Conservation (phyloP, 2,113 vertebrate genomes). For the Prunella himalayana region DNA sequence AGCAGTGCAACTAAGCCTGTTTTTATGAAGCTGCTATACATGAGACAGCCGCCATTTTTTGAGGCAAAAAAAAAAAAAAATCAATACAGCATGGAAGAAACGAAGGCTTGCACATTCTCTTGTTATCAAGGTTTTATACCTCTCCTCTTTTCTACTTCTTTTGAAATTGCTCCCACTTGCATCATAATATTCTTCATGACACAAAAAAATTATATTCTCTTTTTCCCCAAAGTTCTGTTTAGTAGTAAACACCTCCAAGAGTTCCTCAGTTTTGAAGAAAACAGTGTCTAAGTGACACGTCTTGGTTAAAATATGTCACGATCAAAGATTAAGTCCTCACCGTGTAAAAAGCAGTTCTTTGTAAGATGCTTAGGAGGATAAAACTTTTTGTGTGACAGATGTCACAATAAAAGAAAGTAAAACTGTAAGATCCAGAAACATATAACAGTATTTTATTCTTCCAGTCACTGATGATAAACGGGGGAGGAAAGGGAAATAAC, state of each 20-base stretch:
- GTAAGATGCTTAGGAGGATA: conserved; percentile 32
- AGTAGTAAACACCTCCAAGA: conserved; percentile 14
- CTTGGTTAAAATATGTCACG: conserved; percentile 3
- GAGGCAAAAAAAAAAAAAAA: neutral
- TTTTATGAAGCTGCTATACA: neutral
- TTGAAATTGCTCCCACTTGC: conserved; percentile 9
- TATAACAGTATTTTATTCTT: neutral
- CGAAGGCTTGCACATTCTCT: neutral
- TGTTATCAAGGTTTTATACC: neutral
- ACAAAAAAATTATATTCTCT: neutral
- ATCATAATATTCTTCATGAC: neutral
- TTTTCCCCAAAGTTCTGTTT: neutral
- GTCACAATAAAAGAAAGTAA: conserved; percentile 49
- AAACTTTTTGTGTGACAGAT: conserved; percentile 38
- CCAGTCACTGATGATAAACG: neutral
- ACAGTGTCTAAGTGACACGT: neutral
- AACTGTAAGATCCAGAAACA: conserved; percentile 1
- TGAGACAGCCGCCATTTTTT: neutral
- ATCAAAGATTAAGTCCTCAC: conserved; percentile 36
- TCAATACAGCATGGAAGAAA: neutral
- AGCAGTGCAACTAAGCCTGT: neutral
- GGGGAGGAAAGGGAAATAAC: conserved; percentile 26
- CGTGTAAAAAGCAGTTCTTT: conserved; percentile 8
- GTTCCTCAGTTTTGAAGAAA: neutral
- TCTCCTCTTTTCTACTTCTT: neutral